Conservation (phyloP, 2,888 invertebrate species). For the Lacanobia oleracea region DNA sequence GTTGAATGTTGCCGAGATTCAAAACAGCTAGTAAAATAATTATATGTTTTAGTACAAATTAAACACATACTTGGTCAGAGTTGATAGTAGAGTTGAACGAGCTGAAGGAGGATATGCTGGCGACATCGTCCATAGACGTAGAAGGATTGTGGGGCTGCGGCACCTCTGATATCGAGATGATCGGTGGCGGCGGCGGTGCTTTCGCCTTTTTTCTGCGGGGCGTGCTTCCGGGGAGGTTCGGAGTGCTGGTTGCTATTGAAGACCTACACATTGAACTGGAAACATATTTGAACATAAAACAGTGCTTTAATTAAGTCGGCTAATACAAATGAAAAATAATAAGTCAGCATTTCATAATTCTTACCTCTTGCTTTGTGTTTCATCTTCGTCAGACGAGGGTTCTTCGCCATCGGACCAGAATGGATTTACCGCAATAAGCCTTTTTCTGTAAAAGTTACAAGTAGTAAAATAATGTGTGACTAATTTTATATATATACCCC, state of each 20-base stretch:
- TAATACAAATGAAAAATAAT: not conserved
- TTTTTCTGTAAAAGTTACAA: conserved; percentile 76
- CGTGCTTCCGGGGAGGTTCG: conserved; percentile 84
- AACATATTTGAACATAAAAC: conserved; percentile 1
- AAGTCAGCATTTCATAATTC: conserved; percentile 39
- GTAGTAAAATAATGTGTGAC: not conserved
- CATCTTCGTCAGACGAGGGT: conserved; percentile 90
- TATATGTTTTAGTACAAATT: not conserved
- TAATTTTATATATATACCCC: too few species aligned
- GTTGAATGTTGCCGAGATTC: not conserved
- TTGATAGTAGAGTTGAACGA: conserved; percentile 84
- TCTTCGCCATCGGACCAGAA: conserved; percentile 94
- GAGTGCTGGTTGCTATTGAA: conserved; percentile 83
- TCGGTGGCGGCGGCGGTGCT: conserved; percentile 92
- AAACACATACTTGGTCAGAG: conserved; percentile 81
- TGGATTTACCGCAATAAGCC: conserved; percentile 92
- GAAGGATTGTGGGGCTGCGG: conserved; percentile 69
- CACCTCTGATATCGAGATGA: conserved; percentile 67
- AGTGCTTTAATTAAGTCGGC: not conserved
- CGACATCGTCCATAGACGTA: conserved; percentile 85
- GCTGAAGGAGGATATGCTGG: conserved; percentile 86
- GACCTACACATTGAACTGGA: conserved; percentile 82
- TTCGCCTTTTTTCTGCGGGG: conserved; percentile 92
- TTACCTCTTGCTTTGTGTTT: conserved; percentile 79
- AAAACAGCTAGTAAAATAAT: too few species aligned